These are phyloP conservation scores for Archaeoteleia sp. DNA, from an alignment of 2,888 invertebrate species.

Conservation along the genomic window DNA sequence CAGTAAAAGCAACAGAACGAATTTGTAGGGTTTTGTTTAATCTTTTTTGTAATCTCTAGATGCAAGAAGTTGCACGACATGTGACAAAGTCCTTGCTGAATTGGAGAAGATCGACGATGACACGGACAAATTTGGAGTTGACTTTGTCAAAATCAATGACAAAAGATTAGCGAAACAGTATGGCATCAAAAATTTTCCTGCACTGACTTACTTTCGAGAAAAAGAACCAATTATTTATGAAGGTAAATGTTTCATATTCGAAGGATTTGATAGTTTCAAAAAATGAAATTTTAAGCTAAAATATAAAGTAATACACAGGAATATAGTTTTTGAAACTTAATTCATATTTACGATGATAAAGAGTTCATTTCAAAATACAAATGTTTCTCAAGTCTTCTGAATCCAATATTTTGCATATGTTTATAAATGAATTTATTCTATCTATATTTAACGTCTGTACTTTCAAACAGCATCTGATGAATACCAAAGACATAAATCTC, in stretches of 20 bases:
- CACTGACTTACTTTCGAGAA: slow-evolving; percentile 97
- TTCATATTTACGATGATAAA: too few relatives aligned
- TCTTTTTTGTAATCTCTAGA: too few relatives aligned
- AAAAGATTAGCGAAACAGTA: slow-evolving; percentile 96
- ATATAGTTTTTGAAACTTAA: too few relatives aligned
- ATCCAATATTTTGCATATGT: too few relatives aligned
- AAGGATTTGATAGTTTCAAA: neutral
- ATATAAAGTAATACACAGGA: too few relatives aligned
- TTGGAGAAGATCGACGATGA: slow-evolving; percentile 96
- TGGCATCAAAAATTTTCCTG: slow-evolving; percentile 96
- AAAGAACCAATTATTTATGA: slow-evolving; percentile 97
- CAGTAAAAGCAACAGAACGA: too few relatives aligned
- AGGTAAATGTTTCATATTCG: slow-evolving; percentile 77
- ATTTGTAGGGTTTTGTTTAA: too few relatives aligned
- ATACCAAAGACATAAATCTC: too few relatives aligned
- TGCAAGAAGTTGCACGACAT: slow-evolving; percentile 93
- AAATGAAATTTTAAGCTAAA: neutral
- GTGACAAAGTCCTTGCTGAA: slow-evolving; percentile 92
- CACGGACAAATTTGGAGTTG: slow-evolving; percentile 94
- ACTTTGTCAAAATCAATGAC: slow-evolving; percentile 97
- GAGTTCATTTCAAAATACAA: neutral
- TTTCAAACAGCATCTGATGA: too few relatives aligned
- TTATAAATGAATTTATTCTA: too few relatives aligned
- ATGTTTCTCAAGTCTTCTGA: too few relatives aligned
- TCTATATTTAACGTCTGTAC: too few relatives aligned